Conservation (phyloP, 2,888 invertebrate genomes). For the Himalopsyche anomala region DNA sequence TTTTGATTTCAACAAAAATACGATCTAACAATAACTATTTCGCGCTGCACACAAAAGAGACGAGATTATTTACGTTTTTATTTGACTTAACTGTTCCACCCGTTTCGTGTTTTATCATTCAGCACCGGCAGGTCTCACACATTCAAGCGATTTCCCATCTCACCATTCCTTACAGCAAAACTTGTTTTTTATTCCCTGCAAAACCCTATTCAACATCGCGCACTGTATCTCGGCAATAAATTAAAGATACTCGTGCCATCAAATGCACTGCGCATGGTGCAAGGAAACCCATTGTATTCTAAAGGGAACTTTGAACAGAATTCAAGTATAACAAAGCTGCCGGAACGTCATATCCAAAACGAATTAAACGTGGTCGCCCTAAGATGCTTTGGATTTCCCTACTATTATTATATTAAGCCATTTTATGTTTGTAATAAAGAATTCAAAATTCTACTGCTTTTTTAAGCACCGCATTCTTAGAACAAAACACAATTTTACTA, state of each 20-base stretch:
- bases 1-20: neutral
- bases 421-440: too few species aligned
- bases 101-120: conserved; percentile 52
- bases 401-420: too few species aligned
- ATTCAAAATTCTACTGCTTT: too few species aligned
- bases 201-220: conserved; percentile 47
- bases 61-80: conserved; percentile 34
- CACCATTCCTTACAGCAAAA: conserved; percentile 20
- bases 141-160: conserved; percentile 38
- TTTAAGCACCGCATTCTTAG: too few species aligned
- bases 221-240: conserved; percentile 60
- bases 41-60: neutral
- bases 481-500: too few species aligned
- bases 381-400: neutral
- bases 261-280: conserved; percentile 59
- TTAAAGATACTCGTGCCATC: conserved; percentile 62
- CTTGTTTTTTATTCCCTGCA: conserved; percentile 44
- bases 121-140: conserved; percentile 26
- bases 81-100: conserved; percentile 47
- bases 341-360: conserved; percentile 31
- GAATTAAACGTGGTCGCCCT: conserved; percentile 2
- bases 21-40: neutral
- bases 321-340: conserved; percentile 44
- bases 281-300: conserved; percentile 58
- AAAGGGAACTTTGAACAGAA: conserved; percentile 51